Conservation (phyloP, 2,113 vertebrate genomes). For the Pangasianodon hypophthalmus region DNA sequence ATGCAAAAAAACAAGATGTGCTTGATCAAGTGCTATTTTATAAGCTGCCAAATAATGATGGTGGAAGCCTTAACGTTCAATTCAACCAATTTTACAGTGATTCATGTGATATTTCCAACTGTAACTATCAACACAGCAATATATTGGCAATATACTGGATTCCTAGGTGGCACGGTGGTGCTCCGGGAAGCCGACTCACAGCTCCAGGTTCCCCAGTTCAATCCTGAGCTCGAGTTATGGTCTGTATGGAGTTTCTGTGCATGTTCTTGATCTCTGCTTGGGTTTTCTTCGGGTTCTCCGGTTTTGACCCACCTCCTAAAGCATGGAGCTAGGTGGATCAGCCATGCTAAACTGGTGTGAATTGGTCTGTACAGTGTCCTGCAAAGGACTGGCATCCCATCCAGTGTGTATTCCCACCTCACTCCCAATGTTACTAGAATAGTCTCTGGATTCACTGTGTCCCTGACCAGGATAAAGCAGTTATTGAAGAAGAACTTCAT, state of each 20-base stretch:
- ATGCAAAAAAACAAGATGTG: too few relatives aligned
- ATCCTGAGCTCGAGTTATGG: not conserved
- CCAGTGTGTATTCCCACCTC: not conserved
- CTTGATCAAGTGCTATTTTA: too few relatives aligned
- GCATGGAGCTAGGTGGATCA: not conserved
- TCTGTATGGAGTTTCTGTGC: not conserved
- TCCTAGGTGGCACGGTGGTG: not conserved
- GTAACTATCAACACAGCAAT: not conserved
- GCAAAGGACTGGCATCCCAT: not conserved
- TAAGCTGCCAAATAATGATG: too few relatives aligned
- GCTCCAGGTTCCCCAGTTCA: not conserved
- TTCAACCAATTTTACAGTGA: too few relatives aligned
- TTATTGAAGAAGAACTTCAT: not conserved
- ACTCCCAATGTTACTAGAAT: not conserved
- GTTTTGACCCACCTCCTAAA: not conserved
- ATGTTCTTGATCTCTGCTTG: not conserved
- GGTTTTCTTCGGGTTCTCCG: not conserved
- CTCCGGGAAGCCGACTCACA: not conserved
- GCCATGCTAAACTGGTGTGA: not conserved
- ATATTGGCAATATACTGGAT: not conserved
- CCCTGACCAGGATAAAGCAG: not conserved
- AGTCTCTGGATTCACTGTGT: not conserved
- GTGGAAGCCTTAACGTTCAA: too few relatives aligned
- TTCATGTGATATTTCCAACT: too few relatives aligned
- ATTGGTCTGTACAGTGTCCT: not conserved